These are phyloP conservation scores for Acheta domesticus DNA, from an alignment of 2,888 invertebrate genomes.

Conservation along the genomic window DNA sequence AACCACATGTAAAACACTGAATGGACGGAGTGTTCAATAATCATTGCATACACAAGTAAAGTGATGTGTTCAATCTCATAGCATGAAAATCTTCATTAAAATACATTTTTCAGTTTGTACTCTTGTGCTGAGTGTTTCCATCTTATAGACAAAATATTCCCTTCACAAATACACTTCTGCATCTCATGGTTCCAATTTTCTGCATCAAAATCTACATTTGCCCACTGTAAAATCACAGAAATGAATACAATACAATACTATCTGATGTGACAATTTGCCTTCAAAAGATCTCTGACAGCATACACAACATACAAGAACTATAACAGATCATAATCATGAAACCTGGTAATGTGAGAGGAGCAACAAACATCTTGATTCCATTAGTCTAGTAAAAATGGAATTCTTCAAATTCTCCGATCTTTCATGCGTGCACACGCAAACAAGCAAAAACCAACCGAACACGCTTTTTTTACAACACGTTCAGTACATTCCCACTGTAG, in stretches of 20 bases:
- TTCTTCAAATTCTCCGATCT: not conserved
- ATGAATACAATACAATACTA: not conserved
- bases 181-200: not conserved
- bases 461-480: not conserved
- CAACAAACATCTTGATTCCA: slow-evolving; percentile 4
- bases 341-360: not conserved
- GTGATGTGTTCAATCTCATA: too few relatives aligned
- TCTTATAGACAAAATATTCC: too few relatives aligned
- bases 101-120: too few relatives aligned
- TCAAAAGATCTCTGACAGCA: not conserved
- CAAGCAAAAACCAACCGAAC: slow-evolving; percentile 18
- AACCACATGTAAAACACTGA: not conserved
- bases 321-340: not conserved
- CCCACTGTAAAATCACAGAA: slow-evolving; percentile 2
- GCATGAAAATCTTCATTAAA: too few relatives aligned
- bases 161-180: not conserved
- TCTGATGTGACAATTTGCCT: not conserved
- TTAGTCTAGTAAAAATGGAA: not conserved
- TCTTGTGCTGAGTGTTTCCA: too few relatives aligned
- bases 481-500: slow-evolving; percentile 5
- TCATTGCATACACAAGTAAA: not conserved
- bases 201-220: not conserved
- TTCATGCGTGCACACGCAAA: not conserved
- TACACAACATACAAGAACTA: not conserved
- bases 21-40: not conserved